Percentiles rank a stretch among this genome's conserved stretches.
Conservation (phyloP, 30 jellyfish, hydroid and myxozoan genomes). For the Pelagia noctiluca region DNA sequence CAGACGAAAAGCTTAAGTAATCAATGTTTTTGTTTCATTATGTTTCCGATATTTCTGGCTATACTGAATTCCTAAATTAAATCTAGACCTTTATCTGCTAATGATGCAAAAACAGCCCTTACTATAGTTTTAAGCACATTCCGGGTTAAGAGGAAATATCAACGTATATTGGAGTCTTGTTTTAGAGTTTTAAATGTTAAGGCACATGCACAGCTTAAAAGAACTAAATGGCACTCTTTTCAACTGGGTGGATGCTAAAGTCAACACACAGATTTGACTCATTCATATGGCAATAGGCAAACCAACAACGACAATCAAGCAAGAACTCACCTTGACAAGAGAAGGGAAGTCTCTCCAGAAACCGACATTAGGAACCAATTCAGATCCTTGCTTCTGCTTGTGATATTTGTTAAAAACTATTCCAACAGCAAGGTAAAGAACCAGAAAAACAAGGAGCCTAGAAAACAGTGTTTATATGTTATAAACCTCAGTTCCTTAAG, state of each 20-base stretch:
- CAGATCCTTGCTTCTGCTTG: conserved; percentile 40
- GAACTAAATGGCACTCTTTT: not conserved
- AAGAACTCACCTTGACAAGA: conserved; percentile 46
- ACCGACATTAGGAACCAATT: conserved; percentile 37
- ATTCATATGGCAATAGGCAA: not conserved
- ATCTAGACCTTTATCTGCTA: too few species aligned
- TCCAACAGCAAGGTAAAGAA: conserved; percentile 51
- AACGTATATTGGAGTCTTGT: not conserved
- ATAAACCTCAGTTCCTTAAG: not conserved
- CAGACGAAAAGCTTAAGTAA: too few species aligned
- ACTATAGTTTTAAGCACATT: too few species aligned
- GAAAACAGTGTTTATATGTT: not conserved
- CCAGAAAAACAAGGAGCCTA: conserved; percentile 49
- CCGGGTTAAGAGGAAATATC: too few species aligned
- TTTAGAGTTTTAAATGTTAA: not conserved
- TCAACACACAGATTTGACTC: not conserved
- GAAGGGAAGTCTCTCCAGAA: conserved; percentile 64
- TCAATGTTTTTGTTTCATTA: too few species aligned
- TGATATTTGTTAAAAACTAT: conserved; percentile 40
- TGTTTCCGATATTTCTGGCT: too few species aligned
- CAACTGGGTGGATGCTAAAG: not conserved
- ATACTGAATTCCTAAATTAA: too few species aligned
- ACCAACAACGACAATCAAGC: not conserved
- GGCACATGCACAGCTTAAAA: not conserved
- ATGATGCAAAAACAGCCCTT: too few species aligned